phyloP scores from a whole-genome alignment of 2,113 vertebrate species.

The Poeciliopsis turrubarensis region DNA sequence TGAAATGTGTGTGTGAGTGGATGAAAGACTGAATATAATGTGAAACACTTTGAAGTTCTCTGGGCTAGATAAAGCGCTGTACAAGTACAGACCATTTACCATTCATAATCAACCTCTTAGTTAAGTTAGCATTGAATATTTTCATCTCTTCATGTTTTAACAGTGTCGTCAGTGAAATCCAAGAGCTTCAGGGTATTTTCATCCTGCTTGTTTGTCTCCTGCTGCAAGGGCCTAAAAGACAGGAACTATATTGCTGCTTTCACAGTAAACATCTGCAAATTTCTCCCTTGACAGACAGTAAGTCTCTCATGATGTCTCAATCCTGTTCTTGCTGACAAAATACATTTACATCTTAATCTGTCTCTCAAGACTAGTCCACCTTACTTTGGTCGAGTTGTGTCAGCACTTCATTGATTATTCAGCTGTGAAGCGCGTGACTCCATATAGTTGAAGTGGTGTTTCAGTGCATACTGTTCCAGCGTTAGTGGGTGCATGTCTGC shows the following conservation, averaged over 20 bases:
- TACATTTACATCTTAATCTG: background rate
- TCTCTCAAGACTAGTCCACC: background rate
- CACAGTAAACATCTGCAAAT: background rate
- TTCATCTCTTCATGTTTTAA: background rate
- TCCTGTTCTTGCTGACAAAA: conserved; percentile 9
- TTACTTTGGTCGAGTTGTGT: conserved; percentile 28
- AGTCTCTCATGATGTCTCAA: conserved; percentile 5
- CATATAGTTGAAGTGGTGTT: background rate
- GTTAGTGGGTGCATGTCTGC: conserved; percentile 2
- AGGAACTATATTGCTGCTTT: background rate
- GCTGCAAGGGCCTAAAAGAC: background rate
- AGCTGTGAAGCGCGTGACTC: background rate
- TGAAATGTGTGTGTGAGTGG: too few species aligned
- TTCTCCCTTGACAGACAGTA: background rate
- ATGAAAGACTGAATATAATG: too few species aligned
- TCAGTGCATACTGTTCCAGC: background rate
- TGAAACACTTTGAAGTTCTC: too few species aligned
- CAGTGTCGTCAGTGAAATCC: background rate
- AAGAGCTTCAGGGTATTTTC: background rate
- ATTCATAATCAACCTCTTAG: too few species aligned
- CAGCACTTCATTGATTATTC: conserved; percentile 9
- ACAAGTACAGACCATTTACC: too few species aligned
- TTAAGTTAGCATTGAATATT: too few species aligned
- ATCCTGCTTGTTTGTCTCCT: too few species aligned
- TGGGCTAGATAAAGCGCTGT: too few species aligned